phyloP scores from a whole-genome alignment of 1,140 invertebrate genomes.

The Drosophila grimshawi region DNA sequence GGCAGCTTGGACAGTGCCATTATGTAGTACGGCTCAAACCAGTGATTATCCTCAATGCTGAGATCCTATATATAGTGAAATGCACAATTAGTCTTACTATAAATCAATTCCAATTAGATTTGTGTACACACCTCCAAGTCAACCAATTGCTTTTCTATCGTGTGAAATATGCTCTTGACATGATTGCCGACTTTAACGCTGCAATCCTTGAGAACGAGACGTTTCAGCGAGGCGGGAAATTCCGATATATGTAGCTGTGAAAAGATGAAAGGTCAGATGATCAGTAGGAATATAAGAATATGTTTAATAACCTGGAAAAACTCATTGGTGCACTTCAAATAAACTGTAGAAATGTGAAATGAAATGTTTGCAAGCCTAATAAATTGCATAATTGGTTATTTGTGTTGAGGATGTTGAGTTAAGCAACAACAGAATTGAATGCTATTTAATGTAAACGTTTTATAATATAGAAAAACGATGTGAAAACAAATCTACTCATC shows the following conservation, averaged over 20 bases:
- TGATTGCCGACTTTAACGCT: constrained; percentile 85
- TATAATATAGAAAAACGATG: too few species aligned
- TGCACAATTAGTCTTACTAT: background rate
- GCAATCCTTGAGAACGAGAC: constrained; percentile 86
- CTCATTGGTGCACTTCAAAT: too few species aligned
- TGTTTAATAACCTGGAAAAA: too few species aligned
- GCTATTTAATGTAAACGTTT: too few species aligned
- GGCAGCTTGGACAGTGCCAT: constrained; percentile 89
- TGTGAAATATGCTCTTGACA: constrained; percentile 86
- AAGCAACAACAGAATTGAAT: too few species aligned
- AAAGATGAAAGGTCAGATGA: background rate
- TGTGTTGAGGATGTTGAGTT: too few species aligned
- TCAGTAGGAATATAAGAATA: background rate
- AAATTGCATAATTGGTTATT: too few species aligned
- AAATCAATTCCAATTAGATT: background rate
- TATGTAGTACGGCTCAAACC: constrained; percentile 89
- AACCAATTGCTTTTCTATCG: constrained; percentile 86
- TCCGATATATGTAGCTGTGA: constrained; percentile 85
- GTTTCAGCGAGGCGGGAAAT: constrained; percentile 86
- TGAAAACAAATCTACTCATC: too few species aligned
- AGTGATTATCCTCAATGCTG: constrained; percentile 88
- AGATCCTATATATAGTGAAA: constrained; percentile 85
- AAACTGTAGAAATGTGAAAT: too few species aligned
- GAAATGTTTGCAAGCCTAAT: too few species aligned
- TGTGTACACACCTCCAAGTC: constrained; percentile 85